Evolutionary conservation across 2,888 invertebrate genomes (phyloP), one percentile per base, ranked within the genome.

Genomic region (Aleiodes alternator): DNA sequence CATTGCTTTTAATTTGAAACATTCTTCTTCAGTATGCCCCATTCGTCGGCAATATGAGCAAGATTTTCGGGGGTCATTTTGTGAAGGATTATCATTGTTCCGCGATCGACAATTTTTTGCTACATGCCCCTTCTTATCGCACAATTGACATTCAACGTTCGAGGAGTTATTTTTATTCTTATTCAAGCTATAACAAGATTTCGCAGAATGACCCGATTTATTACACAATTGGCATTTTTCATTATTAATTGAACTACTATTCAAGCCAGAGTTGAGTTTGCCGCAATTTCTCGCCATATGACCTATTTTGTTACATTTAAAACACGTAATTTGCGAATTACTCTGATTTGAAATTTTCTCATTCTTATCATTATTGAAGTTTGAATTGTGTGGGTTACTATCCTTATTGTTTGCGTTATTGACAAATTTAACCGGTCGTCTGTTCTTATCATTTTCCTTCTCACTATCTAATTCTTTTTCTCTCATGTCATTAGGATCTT

Each of bases 181-280:
- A 38, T 1, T 38, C 6, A 5, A 8, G 7, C 16, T 16, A 1
- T 4, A 8, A 55, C 55, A 55, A 7, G 7, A 3, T 55, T 55
- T 16, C 3, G 55, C 55, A 1, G 55, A 6, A 16, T 55, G 55
- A 1, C 55, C 59, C 7, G 31, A 8, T 9, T 9, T 59, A 11
- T 59, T 29, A 9, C 59, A 59, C 12, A 59, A 31, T 31, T 59
- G 59, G 5, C 59, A 59, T 59, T 59, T 59, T 1, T 29, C 8
- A 11, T 23, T 59, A 29, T 23, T 12, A 9, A 5, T 9, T 1
- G 59, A 59, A 29, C 12, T 31, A 29, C 3, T 29, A 31, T 23
- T 29, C 12, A 23, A n/a, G n/a, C n/a, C n/a, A n/a, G n/a, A n/a
- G n/a, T n/a, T n/a, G n/a, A n/a, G n/a, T n/a, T n/a, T 23, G 2